A percentile compares a stretch with the other conserved stretches of the same genome.
These are phyloP conservation scores for Palloptera scutellata DNA, from an alignment of 2,888 invertebrate genomes.

Conservation along the genomic window DNA sequence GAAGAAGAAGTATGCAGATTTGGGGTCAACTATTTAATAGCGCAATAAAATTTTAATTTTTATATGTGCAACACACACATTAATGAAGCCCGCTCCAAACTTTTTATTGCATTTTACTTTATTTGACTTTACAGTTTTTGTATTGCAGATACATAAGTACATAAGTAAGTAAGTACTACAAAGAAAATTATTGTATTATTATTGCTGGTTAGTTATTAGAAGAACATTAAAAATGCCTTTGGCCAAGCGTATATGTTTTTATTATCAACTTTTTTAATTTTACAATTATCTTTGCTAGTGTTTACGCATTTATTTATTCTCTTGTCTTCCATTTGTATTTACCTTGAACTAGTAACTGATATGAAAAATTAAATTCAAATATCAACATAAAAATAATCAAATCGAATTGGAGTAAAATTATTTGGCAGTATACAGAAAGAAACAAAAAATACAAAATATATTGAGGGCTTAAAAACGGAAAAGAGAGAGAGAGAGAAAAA, in stretches of 20 bases:
- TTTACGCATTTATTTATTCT: too few species aligned
- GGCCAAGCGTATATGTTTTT: constrained; percentile 17
- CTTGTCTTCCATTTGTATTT: too few species aligned
- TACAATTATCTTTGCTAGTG: background rate
- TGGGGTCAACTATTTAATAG: constrained; percentile 7
- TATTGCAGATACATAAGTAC: background rate
- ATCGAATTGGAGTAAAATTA: background rate
- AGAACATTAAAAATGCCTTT: constrained; percentile 7
- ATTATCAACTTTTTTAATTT: background rate
- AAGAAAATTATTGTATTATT: background rate
- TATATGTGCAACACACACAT: background rate
- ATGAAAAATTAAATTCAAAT: background rate
- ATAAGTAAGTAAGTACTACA: too few species aligned
- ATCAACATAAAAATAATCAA: background rate
- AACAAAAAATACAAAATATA: background rate
- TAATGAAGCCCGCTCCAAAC: background rate
- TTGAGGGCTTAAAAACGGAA: background rate
- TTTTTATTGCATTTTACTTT: too few species aligned
- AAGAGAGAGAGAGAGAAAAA: background rate
- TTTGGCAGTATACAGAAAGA: background rate
- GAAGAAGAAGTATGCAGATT: too few species aligned
- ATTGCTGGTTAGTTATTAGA: background rate
- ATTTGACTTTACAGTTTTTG: background rate
- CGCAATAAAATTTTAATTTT: constrained; percentile 11
- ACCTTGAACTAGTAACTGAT: too few species aligned